Base-by-base conservation (phyloP, 2,797 vertebrate genomes). In the Staurois parvus region DNA sequence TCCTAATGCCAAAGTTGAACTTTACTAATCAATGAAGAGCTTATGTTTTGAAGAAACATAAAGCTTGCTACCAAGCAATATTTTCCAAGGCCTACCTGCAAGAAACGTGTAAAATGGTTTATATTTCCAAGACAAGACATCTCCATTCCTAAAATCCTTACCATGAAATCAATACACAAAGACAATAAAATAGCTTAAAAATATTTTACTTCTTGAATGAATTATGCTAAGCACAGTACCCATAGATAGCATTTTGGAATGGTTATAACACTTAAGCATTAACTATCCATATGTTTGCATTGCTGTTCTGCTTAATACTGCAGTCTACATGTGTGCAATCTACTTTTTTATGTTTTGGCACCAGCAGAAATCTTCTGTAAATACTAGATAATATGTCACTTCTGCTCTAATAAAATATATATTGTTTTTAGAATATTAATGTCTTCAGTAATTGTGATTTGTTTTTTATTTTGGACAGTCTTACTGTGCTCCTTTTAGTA, bases 1-100 rank as follows among this genome's bases (percentile, higher is more conserved):
- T 90, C 98, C 98, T 29, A 99, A 99, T 68, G 97, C 97, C 42
- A 99, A 98, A 91, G 98, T 99, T 87, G 97, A 99, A 92, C 93
- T 99, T 0, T 96, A 98, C 84, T 99, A 90, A 96, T 79, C 62
- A 69, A 24, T 62, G 4, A 79, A 62, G 34, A 0, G 76, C 59
- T 88, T 80, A 85, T 3, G 87, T 89, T 89, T 70, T 12, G 85
- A n/a, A 87, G 87, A 87, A 86, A 66, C 64, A 59, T 37, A 40
- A 12, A 62, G 12, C n/a, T 66, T 68, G 42, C 68, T 73, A 81
- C 37, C 21, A 24, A 84, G 75, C 67, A 78, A 78, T 84, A 64
- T 28, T 59, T 28, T 19, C 4, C 13, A 10, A 64, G 34, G 52
- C 48, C 56, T 62, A 62, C 68, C 28, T 17, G 34, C 74, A 69